Conservation (phyloP, 2,113 vertebrate species). For the Eubucco bourcierii region DNA sequence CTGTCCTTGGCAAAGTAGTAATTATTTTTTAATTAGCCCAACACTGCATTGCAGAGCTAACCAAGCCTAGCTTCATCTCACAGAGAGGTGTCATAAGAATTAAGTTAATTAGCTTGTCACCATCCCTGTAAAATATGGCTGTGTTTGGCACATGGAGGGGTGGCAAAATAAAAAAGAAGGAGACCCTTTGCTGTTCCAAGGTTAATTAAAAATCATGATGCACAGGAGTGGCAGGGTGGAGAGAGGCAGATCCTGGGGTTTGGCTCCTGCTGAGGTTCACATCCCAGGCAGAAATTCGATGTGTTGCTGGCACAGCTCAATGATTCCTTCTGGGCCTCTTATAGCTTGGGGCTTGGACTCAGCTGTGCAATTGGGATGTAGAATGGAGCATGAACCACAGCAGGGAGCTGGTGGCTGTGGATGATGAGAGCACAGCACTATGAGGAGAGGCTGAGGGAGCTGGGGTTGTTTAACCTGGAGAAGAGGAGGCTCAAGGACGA, state of each 20-base stretch:
- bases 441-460: no score
- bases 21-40: conserved; percentile 84
- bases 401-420: background rate
- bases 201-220: conserved; percentile 78
- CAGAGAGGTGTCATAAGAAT: conserved; percentile 81
- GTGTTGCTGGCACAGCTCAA: background rate
- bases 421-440: background rate
- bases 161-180: background rate
- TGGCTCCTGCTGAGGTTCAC: background rate
- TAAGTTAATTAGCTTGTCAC: conserved; percentile 85
- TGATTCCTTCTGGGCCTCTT: fast-evolving
- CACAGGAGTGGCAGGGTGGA: conserved; percentile 19
- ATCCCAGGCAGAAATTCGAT: background rate
- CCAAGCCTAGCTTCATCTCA: conserved; percentile 75
- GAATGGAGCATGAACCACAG: fast-evolving
- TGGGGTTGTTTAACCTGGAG: no score
- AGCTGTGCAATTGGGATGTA: background rate
- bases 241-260: background rate
- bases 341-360: background rate
- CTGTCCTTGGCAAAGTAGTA: conserved; percentile 80
- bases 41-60: conserved; percentile 71
- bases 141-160: conserved; percentile 64
- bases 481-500: no score
- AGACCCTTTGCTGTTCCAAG: conserved; percentile 73
- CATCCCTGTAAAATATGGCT: conserved; percentile 75